Conservation (phyloP, 2,797 vertebrate genomes). For the Bovichtus variegatus region DNA sequence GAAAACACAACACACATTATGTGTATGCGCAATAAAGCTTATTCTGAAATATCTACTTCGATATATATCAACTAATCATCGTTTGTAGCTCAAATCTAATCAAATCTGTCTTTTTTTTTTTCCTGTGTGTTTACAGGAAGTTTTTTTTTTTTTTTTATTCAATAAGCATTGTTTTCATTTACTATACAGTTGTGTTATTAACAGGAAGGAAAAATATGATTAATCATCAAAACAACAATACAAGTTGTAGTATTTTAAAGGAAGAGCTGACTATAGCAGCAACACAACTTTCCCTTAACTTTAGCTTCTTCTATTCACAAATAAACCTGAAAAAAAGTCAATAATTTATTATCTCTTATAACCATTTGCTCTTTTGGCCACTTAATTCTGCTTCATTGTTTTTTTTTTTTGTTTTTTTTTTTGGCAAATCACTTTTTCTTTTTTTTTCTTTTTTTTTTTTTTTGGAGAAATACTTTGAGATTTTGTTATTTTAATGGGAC, state of each 20-base stretch:
- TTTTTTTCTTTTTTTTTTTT: background rate
- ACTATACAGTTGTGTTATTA: background rate
- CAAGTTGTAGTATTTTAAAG: background rate
- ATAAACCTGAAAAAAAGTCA: slow-evolving; percentile 1
- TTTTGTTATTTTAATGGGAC: background rate
- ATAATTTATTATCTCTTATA: background rate
- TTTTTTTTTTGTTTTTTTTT: background rate
- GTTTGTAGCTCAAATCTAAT: rapidly evolving
- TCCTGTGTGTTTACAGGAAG: background rate
- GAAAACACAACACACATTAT: background rate
- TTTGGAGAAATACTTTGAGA: slow-evolving; percentile 13
- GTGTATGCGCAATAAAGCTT: background rate
- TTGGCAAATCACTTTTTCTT: background rate
- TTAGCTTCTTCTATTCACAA: background rate
- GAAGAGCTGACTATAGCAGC: background rate
- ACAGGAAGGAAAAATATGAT: background rate
- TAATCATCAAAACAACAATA: background rate
- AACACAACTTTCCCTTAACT: background rate
- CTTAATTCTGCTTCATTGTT: background rate
- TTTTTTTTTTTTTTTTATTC: background rate
- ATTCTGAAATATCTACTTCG: background rate
- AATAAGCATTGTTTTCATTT: no score
- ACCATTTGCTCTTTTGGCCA: background rate
- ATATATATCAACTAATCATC: background rate
- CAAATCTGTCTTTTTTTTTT: background rate